Conservation (phyloP, 2,888 invertebrate species). For the Pterobdella sp. region DNA sequence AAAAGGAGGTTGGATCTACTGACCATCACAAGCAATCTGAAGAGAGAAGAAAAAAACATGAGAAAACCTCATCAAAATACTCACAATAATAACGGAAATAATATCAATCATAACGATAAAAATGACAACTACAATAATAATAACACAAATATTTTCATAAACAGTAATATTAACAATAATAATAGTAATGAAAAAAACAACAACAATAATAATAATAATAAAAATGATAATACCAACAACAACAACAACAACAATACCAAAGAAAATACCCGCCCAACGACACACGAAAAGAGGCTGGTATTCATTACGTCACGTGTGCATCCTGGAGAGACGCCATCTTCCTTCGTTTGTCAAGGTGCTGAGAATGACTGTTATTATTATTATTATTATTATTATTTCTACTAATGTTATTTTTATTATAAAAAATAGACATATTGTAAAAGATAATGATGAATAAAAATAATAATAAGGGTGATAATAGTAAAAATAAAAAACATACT, state of each 20-base stretch:
- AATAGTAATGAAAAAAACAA: not conserved
- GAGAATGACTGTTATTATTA: too few relatives aligned
- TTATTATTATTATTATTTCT: too few relatives aligned
- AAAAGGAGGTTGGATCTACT: slow-evolving; percentile 79
- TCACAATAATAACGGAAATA: not conserved
- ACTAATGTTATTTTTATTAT: too few relatives aligned
- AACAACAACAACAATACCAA: slow-evolving; percentile 42
- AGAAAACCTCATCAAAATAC: too few relatives aligned
- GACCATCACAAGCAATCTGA: slow-evolving; percentile 58
- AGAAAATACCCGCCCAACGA: too few relatives aligned
- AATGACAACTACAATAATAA: not conserved
- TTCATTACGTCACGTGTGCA: slow-evolving; percentile 80
- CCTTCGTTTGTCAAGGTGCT: slow-evolving; percentile 82
- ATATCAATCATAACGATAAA: not conserved
- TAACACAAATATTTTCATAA: not conserved
- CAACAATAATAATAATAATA: not conserved
- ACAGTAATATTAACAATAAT: not conserved
- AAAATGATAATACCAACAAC: slow-evolving; percentile 34
- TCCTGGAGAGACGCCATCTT: slow-evolving; percentile 87
- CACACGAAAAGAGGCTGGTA: slow-evolving; percentile 70
- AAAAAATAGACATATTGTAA: too few relatives aligned
- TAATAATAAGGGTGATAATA: too few relatives aligned
- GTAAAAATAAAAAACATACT: too few relatives aligned
- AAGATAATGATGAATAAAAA: too few relatives aligned
- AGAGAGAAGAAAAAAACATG: not conserved